phyloP scores from a whole-genome alignment of 2,113 vertebrate genomes.

The Tupaia chinensis region DNA sequence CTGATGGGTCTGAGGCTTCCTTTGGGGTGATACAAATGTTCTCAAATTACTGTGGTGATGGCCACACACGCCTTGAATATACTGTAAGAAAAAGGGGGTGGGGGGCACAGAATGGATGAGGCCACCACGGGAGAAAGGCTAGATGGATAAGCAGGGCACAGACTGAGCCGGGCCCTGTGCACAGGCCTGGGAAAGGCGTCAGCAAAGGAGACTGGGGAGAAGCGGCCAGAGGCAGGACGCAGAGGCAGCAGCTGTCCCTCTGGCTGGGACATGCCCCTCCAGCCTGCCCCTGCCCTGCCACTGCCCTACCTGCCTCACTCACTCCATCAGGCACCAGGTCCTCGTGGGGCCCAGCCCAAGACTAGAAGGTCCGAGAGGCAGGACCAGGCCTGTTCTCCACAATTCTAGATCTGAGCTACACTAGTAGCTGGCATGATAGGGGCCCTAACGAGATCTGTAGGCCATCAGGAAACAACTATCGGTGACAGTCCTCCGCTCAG shows the following conservation, averaged over 20 bases:
- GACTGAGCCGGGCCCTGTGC: rapidly evolving
- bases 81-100: not conserved
- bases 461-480: not conserved
- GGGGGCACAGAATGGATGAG: not conserved
- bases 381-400: not conserved
- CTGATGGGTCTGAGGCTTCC: not conserved
- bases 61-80: not conserved
- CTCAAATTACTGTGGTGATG: not conserved
- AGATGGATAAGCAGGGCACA: not conserved
- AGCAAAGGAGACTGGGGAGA: not conserved
- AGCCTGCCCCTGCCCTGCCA: not conserved
- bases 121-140: not conserved
- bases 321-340: rapidly evolving
- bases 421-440: not conserved
- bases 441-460: not conserved
- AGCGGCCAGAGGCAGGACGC: not conserved
- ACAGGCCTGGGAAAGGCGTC: not conserved
- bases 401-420: rapidly evolving
- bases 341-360: rapidly evolving
- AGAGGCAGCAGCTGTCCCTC: not conserved
- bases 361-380: not conserved
- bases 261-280: too few species aligned
- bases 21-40: not conserved
- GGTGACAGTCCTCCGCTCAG: not conserved
- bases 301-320: not conserved